Evolutionary conservation across 1,140 invertebrate species (phyloP), one percentile per base, ranked within the genome.

Genomic region (Calliphora vicina): DNA sequence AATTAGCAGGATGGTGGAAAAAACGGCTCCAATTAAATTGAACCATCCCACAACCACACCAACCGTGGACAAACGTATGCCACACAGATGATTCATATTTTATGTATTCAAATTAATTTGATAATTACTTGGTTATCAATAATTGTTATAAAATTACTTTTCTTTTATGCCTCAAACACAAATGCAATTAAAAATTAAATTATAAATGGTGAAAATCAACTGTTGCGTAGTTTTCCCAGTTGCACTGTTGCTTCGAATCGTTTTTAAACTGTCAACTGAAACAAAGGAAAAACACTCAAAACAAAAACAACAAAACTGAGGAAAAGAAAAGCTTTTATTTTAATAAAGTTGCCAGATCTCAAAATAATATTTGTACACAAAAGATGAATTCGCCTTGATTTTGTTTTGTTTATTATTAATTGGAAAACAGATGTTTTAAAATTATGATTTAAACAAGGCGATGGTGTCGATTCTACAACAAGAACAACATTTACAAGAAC

Each of bases 21-120:
- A 73, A 17, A 84, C 12, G 43, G 84, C 85, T 50, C 82, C 74
- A 17, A 85, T 45, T 2, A 83, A 20, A 0, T 85, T 85, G 42
- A 88, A 15, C 87, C 87, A 88, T 8, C 87, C 88, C 13, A 88
- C 74, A 0, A 88, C 84, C 9, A 88, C 57, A 17, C 86, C 88
- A 25, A 85, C 86, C 45, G 88, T 89, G 57, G 84, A 85, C 1
- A 88, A 84, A 10, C 87, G 86, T 84, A 89, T 85, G 43, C 84
- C 84, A 20, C 78, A 87, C 0, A 86, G 80, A 6, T 25, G 83
- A 45, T 67, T 80, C 82, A 89, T 45, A 86, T 88, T 43, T 57
- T 82, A 6, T n/a, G n/a, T 50, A 8, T 13, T 13, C 13, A 80
- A 23, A 67, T 67, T 67, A 23, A 67, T 23, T 57, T 57, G 13